Evolutionary conservation across 2,888 invertebrate genomes (phyloP).

Genomic region (Andrena fulva): DNA sequence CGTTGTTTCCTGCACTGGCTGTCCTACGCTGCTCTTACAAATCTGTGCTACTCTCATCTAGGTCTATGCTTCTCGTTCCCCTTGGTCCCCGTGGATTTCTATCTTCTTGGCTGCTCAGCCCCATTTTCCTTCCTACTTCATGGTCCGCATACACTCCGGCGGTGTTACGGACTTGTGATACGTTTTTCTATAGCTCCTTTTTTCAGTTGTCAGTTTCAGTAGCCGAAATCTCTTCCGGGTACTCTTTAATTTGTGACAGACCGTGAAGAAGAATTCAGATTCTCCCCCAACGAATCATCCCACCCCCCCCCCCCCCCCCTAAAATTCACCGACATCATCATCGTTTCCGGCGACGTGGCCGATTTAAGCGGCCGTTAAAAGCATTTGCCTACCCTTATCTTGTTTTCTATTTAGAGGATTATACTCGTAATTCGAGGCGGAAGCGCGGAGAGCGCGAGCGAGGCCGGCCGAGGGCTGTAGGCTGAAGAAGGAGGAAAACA

Average conservation of each 20-base stretch:
- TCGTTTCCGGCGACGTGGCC: slow-evolving; percentile 47
- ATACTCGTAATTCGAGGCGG: slow-evolving; percentile 63
- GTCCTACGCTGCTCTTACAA: slow-evolving; percentile 1
- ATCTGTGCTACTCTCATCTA: background rate
- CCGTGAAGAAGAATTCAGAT: background rate
- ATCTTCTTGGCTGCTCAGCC: background rate
- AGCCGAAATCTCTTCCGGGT: background rate
- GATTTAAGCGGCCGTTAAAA: slow-evolving; percentile 60
- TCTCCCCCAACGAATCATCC: background rate
- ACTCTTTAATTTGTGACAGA: background rate
- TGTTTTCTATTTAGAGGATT: slow-evolving; percentile 72
- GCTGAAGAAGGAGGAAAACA: slow-evolving; percentile 60
- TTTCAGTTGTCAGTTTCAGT: no score
- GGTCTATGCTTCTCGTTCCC: background rate
- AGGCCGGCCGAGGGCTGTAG: slow-evolving; percentile 34
- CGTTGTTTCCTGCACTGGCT: background rate
- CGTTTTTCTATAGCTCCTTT: no score
- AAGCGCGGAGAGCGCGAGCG: slow-evolving; percentile 22
- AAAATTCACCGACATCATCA: slow-evolving; percentile 51
- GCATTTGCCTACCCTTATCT: slow-evolving; percentile 63
- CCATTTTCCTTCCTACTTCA: background rate
- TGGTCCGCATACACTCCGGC: background rate
- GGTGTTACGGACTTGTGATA: background rate
- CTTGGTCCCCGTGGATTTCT: background rate
- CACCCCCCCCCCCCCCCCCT: background rate